These are phyloP conservation scores for Pachypanchax playfairii DNA, from an alignment of 2,113 vertebrate species.

Conservation along the genomic window DNA sequence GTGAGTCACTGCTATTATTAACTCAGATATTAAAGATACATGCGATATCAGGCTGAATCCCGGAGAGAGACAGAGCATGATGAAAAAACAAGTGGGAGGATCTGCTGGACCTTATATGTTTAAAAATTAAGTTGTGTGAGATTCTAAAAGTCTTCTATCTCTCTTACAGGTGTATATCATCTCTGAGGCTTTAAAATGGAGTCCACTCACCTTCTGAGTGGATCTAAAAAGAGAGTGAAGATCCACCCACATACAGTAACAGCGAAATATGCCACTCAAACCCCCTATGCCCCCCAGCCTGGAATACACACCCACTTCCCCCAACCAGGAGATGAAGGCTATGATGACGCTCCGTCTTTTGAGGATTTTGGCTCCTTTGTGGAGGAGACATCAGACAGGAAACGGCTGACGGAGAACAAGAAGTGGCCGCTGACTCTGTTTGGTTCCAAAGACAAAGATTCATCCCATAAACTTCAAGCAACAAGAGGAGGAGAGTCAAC, in stretches of 20 bases:
- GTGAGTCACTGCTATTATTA: constrained; percentile 64
- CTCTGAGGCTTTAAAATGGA: constrained; percentile 81
- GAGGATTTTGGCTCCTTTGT: constrained; percentile 86
- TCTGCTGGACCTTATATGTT: background rate
- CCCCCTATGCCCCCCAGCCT: constrained; percentile 67
- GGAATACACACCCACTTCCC: constrained; percentile 85
- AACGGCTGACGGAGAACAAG: constrained; percentile 80
- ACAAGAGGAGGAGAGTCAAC: constrained; percentile 58
- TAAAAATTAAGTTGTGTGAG: no score
- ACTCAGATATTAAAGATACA: constrained; percentile 63
- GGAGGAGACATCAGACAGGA: constrained; percentile 89
- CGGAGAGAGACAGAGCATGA: constrained; percentile 10
- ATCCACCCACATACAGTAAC: constrained; percentile 94
- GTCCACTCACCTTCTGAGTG: constrained; percentile 79
- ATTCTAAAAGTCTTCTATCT: constrained; percentile 30
- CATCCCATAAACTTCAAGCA: constrained; percentile 44
- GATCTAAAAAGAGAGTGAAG: constrained; percentile 91
- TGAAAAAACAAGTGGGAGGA: background rate
- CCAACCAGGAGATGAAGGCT: constrained; percentile 89
- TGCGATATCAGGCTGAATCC: constrained; percentile 45
- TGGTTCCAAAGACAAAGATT: constrained; percentile 76
- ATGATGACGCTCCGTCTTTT: constrained; percentile 84
- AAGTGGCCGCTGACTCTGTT: constrained; percentile 84
- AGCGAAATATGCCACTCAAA: constrained; percentile 87
- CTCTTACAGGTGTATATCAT: constrained; percentile 54